Conservation (phyloP, 2,888 invertebrate genomes). For the Oligia strigilis region DNA sequence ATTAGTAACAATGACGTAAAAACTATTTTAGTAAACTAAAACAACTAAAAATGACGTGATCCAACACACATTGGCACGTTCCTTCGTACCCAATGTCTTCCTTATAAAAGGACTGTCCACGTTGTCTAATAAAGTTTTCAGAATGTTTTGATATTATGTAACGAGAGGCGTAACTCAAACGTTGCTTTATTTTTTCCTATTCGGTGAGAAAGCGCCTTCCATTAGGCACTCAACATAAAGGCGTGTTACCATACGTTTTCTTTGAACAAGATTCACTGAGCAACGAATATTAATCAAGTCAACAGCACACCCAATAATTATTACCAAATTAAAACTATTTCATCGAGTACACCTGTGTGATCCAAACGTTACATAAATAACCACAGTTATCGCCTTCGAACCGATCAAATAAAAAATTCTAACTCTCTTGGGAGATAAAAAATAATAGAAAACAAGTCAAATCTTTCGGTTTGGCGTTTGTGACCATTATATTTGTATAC, state of each 20-base stretch:
- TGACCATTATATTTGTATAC: constrained; percentile 68
- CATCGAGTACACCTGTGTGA: constrained; percentile 32
- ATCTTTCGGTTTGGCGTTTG: constrained; percentile 62
- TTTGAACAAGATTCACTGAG: constrained; percentile 12
- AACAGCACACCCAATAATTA: constrained; percentile 42
- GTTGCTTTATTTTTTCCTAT: not conserved
- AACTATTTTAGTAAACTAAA: no score
- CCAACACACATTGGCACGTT: not conserved
- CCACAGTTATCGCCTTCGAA: constrained; percentile 45
- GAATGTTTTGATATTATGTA: not conserved
- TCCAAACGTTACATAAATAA: constrained; percentile 45
- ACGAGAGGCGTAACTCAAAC: not conserved
- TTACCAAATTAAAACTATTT: constrained; percentile 27
- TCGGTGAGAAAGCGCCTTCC: not conserved
- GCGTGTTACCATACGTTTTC: constrained; percentile 16
- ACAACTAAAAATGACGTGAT: no score
- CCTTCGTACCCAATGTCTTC: no score
- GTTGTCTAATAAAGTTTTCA: not conserved
- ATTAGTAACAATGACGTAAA: not conserved
- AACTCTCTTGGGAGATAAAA: constrained; percentile 55
- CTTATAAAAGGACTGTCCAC: not conserved
- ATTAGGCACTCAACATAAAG: not conserved
- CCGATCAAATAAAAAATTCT: constrained; percentile 57
- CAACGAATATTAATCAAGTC: constrained; percentile 13
- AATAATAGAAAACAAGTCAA: constrained; percentile 67